Evolutionary conservation across 2,113 vertebrate genomes (phyloP).

Genomic region (Corydoras maculifer): DNA sequence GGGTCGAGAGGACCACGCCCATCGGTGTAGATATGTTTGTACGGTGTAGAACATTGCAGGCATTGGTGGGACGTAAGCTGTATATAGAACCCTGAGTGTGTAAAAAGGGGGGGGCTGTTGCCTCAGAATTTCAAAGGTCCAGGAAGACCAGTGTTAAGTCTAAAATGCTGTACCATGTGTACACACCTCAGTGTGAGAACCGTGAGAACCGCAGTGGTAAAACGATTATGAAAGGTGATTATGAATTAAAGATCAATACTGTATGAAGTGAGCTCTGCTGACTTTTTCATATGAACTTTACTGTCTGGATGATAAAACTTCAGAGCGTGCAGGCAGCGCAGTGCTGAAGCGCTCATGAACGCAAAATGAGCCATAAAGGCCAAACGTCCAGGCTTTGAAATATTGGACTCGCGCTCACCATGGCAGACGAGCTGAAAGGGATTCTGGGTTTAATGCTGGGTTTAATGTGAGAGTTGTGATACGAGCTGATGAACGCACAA

Average conservation of each 20-base stretch:
- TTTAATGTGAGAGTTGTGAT: not conserved
- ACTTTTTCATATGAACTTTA: slow-evolving; percentile 7
- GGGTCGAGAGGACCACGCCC: too few relatives aligned
- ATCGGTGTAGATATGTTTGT: too few relatives aligned
- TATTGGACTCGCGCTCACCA: not conserved
- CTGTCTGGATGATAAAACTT: slow-evolving; percentile 12
- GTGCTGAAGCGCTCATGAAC: slow-evolving; percentile 12
- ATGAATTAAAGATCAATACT: slow-evolving; percentile 53
- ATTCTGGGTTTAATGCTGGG: not conserved
- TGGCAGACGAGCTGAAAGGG: not conserved
- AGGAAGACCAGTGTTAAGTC: too few relatives aligned
- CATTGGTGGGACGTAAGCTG: too few relatives aligned
- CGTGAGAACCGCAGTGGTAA: not conserved
- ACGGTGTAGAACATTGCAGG: too few relatives aligned
- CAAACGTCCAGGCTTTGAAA: slow-evolving; percentile 13
- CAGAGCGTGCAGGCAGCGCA: not conserved
- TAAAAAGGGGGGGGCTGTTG: too few relatives aligned
- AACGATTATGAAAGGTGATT: slow-evolving; percentile 16
- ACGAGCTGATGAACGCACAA: too few relatives aligned
- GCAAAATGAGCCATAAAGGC: slow-evolving; percentile 14
- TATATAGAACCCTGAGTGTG: too few relatives aligned
- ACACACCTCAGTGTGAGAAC: too few relatives aligned
- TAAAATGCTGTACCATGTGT: too few relatives aligned
- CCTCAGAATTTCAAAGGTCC: too few relatives aligned
- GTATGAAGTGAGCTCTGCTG: slow-evolving; percentile 38